Evolutionary conservation across 2,113 vertebrate genomes (phyloP).

Genomic region (Pedetes capensis): DNA sequence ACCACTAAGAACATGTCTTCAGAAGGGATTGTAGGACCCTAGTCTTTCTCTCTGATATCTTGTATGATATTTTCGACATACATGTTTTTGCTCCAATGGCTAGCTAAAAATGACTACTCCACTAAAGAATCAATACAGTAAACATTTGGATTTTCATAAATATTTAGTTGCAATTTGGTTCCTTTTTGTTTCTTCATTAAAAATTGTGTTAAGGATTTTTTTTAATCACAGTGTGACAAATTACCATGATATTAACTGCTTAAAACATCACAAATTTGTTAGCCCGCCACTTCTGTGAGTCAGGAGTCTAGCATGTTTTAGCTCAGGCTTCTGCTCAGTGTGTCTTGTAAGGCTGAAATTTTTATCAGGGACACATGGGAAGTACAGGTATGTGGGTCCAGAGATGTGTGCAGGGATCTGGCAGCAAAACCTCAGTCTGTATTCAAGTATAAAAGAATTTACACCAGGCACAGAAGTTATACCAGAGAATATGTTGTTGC

Average conservation of each 20-base stretch:
- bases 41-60: background rate
- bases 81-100: background rate
- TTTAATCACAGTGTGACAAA: background rate
- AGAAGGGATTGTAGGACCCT: too few species aligned
- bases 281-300: background rate
- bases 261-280: background rate
- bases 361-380: too few species aligned
- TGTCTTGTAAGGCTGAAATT: background rate
- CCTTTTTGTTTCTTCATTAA: background rate
- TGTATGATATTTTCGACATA: background rate
- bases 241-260: background rate
- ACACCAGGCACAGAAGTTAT: too few species aligned
- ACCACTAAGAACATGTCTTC: too few species aligned
- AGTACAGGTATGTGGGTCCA: too few species aligned
- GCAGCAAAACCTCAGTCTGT: too few species aligned
- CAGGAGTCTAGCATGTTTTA: background rate
- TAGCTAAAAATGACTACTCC: background rate
- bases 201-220: background rate
- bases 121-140: background rate
- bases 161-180: background rate
- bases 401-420: too few species aligned
- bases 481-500: too few species aligned
- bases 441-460: too few species aligned
- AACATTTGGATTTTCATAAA: background rate
- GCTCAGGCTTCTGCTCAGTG: background rate